Base-by-base conservation (phyloP, 1,140 invertebrate species). In the Papilio helenus region DNA sequence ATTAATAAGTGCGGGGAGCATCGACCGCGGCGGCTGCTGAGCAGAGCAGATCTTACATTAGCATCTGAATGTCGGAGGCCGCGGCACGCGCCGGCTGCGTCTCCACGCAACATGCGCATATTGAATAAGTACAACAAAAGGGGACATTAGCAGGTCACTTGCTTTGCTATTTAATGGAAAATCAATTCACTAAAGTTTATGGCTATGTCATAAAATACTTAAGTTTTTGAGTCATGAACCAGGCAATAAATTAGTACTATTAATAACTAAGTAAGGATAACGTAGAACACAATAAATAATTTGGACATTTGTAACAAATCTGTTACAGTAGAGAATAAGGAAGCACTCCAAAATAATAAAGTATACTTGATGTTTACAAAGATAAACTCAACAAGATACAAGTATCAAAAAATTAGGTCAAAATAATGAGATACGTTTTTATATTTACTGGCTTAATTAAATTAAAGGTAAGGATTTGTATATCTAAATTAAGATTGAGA, bases 331-430 rank as follows among this genome's bases (percentile, higher is more conserved):
- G 79, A 83, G 82, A 87, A 88, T 87, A 87, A 87, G 81, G 85
- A 29, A 81, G 76, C 82, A 88, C 85, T 83, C 79, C 81, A 86
- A 86, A 85, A 85, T 86, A 84, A 86, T 88, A 86, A 86, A 86
- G 86, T 85, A 87, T 82, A 86, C 86, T 84, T 83, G 81, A 72
- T 80, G 78, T 78, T 74, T 79, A 65, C 71, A 65, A 74, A 79
- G 79, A 26, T 26, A 16, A 65, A 12, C 55, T 82, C 78, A 80
- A 46, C 44, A 46, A 16, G 10, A 80, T 83, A 86, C 82, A 82
- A 81, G 82, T 42, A 18, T 12, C 44, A 26, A 44, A 29, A 20
- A 73, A 73, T 34, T 8, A 73, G 18, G 72, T 0, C 39, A 42
- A 26, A 49, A 20, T 39, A 44, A 20, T 39, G 7, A 34, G 34